phyloP scores from a whole-genome alignment of 2,113 vertebrate species.

The Hassar affinis region DNA sequence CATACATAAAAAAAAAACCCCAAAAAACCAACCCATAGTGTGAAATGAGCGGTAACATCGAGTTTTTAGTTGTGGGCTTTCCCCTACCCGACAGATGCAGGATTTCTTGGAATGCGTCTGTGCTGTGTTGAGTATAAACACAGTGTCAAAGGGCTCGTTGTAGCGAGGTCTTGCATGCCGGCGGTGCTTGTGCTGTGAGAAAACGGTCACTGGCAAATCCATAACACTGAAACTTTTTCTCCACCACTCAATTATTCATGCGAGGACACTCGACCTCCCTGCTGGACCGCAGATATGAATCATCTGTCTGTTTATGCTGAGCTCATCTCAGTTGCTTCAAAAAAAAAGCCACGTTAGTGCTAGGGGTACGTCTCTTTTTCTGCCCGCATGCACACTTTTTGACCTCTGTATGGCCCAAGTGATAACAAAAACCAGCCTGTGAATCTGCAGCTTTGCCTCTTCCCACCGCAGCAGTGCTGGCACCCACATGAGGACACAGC shows the following conservation, averaged over 20 bases:
- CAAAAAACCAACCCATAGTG: not conserved
- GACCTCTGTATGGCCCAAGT: constrained; percentile 44
- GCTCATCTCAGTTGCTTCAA: constrained; percentile 26
- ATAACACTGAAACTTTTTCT: constrained; percentile 31
- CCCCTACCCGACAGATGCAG: constrained; percentile 30
- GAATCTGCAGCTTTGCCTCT: constrained; percentile 35
- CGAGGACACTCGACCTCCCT: not conserved
- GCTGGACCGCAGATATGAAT: constrained; percentile 37
- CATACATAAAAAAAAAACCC: not conserved
- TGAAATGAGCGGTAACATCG: constrained; percentile 25
- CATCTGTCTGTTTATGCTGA: constrained; percentile 43
- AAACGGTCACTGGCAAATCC: constrained; percentile 21
- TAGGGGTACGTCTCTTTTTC: constrained; percentile 10
- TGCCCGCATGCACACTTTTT: constrained; percentile 38
- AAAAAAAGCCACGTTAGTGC: not conserved
- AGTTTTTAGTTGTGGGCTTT: constrained; percentile 17
- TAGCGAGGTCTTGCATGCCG: constrained; percentile 5
- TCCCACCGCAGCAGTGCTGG: constrained; percentile 46
- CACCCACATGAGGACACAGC: constrained; percentile 33
- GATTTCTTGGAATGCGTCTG: constrained; percentile 40
- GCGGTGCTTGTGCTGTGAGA: constrained; percentile 23
- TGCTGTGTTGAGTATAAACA: constrained; percentile 37
- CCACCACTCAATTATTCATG: constrained; percentile 27
- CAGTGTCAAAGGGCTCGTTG: constrained; percentile 38
- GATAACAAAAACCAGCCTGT: constrained; percentile 48